Evolutionary conservation across 2,888 invertebrate genomes (phyloP), one percentile per base, ranked within the genome.

Genomic region (Cordylochernes scorpioides): DNA sequence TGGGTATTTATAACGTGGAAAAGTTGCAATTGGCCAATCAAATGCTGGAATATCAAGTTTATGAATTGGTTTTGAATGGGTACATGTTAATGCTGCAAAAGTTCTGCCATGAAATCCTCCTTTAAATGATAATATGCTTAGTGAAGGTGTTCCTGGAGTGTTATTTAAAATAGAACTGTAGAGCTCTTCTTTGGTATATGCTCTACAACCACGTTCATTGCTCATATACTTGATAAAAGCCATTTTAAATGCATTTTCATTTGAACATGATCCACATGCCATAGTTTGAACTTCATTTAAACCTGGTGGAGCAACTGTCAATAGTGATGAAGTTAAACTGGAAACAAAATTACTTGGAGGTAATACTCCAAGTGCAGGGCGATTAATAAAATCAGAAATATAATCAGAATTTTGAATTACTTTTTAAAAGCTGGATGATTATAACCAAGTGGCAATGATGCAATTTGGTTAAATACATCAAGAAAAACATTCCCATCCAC

Each of bases 181-280:
- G 43, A 72, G 59, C 51, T 91, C 91, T 41, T 73, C 70, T 12
- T 63, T 57, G 0, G 70, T 66, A 0, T 63, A 54, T 10, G 61
- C 59, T 22, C 64, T 67, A 1, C 75, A 72, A 9, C 56, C 58
- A 25, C 91, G 63, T 47, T 68, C 58, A 36, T 65, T 69, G 16
- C 61, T 65, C 37, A 65, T 64, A 47, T 84, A 78, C 62, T 71
- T 67, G 47, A 91, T 72, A 49, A 88, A 88, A 22, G 78, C 73
- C 27, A 72, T 71, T 55, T 97, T 97, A 49, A 67, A 77, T 0
- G 91, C 86, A 54, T 94, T 94, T 58, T 97, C 94, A 49, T 86
- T 84, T 0, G 91, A 80, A 45, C 91, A 94, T 0, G 91, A 78
- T 2, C 86, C 86, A 48, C 86, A 88, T 68, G 86, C 80, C 86